These are phyloP conservation scores for Troides helena DNA, from an alignment of 2,888 invertebrate genomes.

Conservation along the genomic window DNA sequence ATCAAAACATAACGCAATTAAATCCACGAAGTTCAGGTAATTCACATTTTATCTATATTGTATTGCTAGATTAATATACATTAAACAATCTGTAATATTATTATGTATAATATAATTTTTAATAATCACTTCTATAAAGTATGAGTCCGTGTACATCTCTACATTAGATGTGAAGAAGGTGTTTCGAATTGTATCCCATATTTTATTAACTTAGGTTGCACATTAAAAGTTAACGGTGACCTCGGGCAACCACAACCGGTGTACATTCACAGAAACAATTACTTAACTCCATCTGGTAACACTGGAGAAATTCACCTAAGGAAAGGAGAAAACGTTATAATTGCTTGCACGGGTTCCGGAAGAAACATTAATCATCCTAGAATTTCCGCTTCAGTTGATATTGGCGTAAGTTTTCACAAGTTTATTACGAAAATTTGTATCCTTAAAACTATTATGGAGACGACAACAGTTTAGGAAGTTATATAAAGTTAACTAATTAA, in stretches of 20 bases:
- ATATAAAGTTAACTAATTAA: neutral
- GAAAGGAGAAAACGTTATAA: slow-evolving; percentile 49
- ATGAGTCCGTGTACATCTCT: too few species aligned
- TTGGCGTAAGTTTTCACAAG: slow-evolving; percentile 44
- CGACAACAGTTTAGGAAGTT: neutral
- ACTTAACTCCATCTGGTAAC: slow-evolving; percentile 50
- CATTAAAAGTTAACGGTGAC: slow-evolving; percentile 65
- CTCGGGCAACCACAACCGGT: slow-evolving; percentile 80
- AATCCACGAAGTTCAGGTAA: slow-evolving; percentile 49
- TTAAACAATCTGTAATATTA: too few species aligned
- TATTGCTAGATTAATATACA: neutral
- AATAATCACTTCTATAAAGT: too few species aligned
- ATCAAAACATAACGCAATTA: slow-evolving; percentile 39
- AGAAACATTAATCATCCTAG: slow-evolving; percentile 53
- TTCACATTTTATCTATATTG: slow-evolving; percentile 12
- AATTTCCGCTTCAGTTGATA: slow-evolving; percentile 40
- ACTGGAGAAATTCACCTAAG: slow-evolving; percentile 49
- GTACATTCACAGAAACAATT: slow-evolving; percentile 65
- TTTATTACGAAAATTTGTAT: neutral
- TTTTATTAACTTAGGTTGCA: slow-evolving; percentile 52
- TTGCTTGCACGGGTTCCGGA: slow-evolving; percentile 55
- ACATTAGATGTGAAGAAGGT: too few species aligned
- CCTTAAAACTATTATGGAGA: neutral
- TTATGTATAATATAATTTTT: too few species aligned
- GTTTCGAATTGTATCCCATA: too few species aligned